Conservation (phyloP, 92 coral and sea anemone genomes). For the Desmophyllum pertusum region DNA sequence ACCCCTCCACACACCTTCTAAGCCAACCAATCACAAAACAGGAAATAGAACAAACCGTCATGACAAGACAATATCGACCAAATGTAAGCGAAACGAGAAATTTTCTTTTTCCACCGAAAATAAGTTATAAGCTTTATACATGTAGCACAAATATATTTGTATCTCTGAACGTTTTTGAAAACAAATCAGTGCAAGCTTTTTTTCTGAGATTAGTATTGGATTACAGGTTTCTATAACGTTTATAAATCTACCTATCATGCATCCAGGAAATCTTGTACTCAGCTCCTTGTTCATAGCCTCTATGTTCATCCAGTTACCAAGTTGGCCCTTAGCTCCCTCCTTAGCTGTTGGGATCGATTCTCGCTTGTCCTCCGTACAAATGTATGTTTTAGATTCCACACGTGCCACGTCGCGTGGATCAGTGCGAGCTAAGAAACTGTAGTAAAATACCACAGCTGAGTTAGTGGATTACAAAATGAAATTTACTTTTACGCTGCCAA, state of each 20-base stretch:
- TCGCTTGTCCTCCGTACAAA: conserved; percentile 71
- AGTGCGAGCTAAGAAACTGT: conserved; percentile 80
- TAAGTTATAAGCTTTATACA: too few species aligned
- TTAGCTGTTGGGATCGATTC: conserved; percentile 76
- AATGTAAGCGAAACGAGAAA: neutral
- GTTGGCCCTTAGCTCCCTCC: conserved; percentile 68
- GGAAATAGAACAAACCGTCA: neutral
- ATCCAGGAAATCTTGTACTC: conserved; percentile 74
- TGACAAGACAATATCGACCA: conserved; percentile 17
- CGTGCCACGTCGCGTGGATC: conserved; percentile 95
- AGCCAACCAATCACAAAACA: conserved; percentile 49
- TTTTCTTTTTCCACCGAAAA: neutral
- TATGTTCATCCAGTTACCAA: conserved; percentile 84
- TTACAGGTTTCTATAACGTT: neutral
- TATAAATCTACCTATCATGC: conserved; percentile 76
- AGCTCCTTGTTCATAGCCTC: conserved; percentile 65
- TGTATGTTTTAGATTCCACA: conserved; percentile 84
- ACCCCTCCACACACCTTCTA: conserved; percentile 68
- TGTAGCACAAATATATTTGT: neutral
- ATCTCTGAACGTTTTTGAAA: neutral
- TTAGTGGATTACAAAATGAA: neutral
- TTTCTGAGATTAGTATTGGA: neutral
- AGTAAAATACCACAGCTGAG: too few species aligned
- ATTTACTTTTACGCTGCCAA: neutral
- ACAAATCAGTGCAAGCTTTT: neutral